A percentile compares a stretch with the other conserved stretches of the same genome.
Evolutionary conservation across 2,888 invertebrate species (phyloP).

Genomic region (Dysmachus trigonus): DNA sequence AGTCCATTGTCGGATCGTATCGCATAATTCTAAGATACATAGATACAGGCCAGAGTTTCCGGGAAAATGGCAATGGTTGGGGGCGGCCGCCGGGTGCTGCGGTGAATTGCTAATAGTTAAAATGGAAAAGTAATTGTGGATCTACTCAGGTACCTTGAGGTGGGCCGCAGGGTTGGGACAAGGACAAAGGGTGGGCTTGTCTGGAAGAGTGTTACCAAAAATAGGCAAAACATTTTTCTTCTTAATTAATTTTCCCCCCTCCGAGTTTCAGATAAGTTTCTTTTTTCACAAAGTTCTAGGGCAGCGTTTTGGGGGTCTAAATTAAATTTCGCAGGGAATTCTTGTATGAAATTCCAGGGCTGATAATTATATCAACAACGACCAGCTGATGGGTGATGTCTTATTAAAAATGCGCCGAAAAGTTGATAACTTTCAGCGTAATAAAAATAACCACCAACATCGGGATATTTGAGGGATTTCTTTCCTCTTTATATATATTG

Average conservation of each 20-base stretch:
- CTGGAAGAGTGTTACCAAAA: neutral
- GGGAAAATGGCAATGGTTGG: neutral
- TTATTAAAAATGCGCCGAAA: neutral
- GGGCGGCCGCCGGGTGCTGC: neutral
- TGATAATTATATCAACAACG: neutral
- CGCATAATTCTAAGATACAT: neutral
- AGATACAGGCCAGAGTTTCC: neutral
- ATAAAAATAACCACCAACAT: neutral
- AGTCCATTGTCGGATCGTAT: neutral
- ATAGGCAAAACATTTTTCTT: slow-evolving; percentile 1
- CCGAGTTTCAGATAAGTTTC: neutral
- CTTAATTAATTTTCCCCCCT: slow-evolving; percentile 14
- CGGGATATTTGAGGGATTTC: neutral
- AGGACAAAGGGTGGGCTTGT: too few relatives aligned
- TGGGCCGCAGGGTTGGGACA: too few relatives aligned
- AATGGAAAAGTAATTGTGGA: neutral
- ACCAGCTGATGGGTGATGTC: neutral
- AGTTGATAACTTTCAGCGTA: neutral
- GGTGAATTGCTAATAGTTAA: slow-evolving; percentile 14
- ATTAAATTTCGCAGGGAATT: neutral
- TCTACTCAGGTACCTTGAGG: neutral
- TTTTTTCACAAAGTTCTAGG: neutral
- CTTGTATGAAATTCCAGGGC: neutral
- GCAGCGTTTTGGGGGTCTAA: neutral
- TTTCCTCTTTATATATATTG: neutral